Evolutionary conservation across 64 coral and sea anemone genomes (phyloP).

Genomic region (Montipora capricornis): DNA sequence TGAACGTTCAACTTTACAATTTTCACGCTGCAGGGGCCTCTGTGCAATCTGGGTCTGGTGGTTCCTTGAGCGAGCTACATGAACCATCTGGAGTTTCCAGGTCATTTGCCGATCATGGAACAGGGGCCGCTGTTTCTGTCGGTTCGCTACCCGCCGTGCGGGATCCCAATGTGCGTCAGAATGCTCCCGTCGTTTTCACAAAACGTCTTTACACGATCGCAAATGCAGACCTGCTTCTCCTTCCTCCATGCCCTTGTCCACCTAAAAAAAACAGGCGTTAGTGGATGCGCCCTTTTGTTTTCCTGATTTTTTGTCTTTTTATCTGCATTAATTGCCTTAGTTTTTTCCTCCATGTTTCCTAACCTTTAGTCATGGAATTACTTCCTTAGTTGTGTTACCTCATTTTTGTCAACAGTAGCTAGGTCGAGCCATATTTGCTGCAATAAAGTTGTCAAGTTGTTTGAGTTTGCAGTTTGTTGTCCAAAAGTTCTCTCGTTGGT

Average conservation of each 20-base stretch:
- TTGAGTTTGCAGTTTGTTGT: neutral
- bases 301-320: neutral
- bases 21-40: conserved; percentile 56
- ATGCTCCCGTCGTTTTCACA: conserved; percentile 10
- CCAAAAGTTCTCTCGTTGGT: neutral
- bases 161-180: conserved; percentile 10
- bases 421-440: too few relatives aligned
- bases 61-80: neutral
- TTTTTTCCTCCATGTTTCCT: too few relatives aligned
- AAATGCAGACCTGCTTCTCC: neutral
- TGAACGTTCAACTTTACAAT: conserved; percentile 38
- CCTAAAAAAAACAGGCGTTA: neutral
- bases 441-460: neutral
- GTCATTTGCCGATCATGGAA: conserved; percentile 40
- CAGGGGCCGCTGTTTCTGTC: neutral
- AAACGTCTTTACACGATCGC: neutral
- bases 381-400: neutral
- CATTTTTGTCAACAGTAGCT: too few relatives aligned
- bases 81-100: neutral
- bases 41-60: conserved; percentile 5
- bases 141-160: conserved; percentile 10
- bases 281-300: neutral
- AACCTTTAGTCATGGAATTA: too few relatives aligned
- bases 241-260: neutral
- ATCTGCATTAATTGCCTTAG: neutral